Base-by-base conservation (phyloP, 2,888 invertebrate genomes). In the Acleris emargana region DNA sequence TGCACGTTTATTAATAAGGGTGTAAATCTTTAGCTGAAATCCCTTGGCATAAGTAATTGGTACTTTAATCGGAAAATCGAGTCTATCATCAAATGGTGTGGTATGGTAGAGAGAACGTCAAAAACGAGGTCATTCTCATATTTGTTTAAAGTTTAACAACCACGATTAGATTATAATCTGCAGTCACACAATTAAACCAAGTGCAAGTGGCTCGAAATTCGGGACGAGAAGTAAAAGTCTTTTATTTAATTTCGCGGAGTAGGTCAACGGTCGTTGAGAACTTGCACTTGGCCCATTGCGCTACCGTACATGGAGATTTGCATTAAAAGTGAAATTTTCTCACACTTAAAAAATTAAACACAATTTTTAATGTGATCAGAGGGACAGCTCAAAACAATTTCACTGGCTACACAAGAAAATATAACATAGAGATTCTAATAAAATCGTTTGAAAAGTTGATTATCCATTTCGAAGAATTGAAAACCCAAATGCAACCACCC, bases 161-260 rank as follows among this genome's bases (percentile, higher is more conserved):
- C 52, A 13, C 28, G 58, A 47, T 58, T 38, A 16, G 49, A 55
- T 61, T 32, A 9, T 28, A 52, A 66, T 66, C 66, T 52, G 17
- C n/a, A 60, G 49, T 60, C 61, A 43, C 66, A 61, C 66, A 61
- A 61, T 66, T 57, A 66, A 66, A 52, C 16, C 57, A 60, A 66
- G 64, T 66, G 64, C 60, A 66, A 66, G 66, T 66, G 61, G 47
- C 20, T 53, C 20, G 22, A 59, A 60, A 66, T 52, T 66, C 45
- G 38, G 66, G 66, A 57, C 61, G 66, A 55, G 64, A 66, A 61
- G 66, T 66, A 66, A 66, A 66, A 66, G 66, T 66, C 25, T 54
- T 59, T 51, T 66, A 55, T 43, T 50, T 16, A 47, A 58, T 32
- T 32, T 55, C 49, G 51, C 45, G 16, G 50, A 61, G 45, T 61